Conservation (phyloP, 1,140 invertebrate species). For the Drosophila lacteicornis region DNA sequence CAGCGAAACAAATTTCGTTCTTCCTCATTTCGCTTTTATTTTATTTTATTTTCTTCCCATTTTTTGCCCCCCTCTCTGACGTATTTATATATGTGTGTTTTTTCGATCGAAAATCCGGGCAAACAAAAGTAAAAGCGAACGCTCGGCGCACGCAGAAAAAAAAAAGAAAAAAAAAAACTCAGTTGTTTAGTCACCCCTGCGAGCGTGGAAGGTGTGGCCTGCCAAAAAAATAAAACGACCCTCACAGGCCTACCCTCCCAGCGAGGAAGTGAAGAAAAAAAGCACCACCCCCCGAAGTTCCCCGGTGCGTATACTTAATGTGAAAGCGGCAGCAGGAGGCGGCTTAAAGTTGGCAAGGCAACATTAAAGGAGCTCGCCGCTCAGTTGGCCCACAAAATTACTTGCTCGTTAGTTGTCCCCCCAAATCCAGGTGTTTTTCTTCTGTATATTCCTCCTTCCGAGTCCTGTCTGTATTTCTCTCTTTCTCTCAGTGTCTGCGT, state of each 20-base stretch:
- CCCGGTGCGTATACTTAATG: conserved; percentile 71
- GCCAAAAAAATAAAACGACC: conserved; percentile 62
- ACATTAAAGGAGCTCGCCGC: conserved; percentile 53
- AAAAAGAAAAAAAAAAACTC: conserved; percentile 29
- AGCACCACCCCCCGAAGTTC: background rate
- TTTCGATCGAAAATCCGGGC: conserved; percentile 77
- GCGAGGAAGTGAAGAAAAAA: background rate
- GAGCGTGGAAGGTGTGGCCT: conserved; percentile 80
- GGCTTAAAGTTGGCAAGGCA: conserved; percentile 78
- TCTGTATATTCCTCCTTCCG: conserved; percentile 12
- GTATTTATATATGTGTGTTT: conserved; percentile 16
- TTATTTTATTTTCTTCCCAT: conserved; percentile 37
- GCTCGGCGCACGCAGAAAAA: conserved; percentile 40
- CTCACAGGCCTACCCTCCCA: conserved; percentile 52
- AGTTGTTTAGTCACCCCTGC: conserved; percentile 79
- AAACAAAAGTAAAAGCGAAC: conserved; percentile 83
- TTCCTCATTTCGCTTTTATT: conserved; percentile 39
- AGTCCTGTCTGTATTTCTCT: conserved; percentile 12
- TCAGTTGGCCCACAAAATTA: conserved; percentile 78
- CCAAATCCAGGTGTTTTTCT: conserved; percentile 28
- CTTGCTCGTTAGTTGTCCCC: conserved; percentile 73
- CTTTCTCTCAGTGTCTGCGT: background rate
- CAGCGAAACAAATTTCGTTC: conserved; percentile 42
- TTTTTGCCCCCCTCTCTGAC: conserved; percentile 16
- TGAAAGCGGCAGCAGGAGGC: conserved; percentile 38